Percentiles rank a stretch among this genome's conserved stretches.
Conservation (phyloP, 2,113 vertebrate species). For the Aegithalos caudatus region DNA sequence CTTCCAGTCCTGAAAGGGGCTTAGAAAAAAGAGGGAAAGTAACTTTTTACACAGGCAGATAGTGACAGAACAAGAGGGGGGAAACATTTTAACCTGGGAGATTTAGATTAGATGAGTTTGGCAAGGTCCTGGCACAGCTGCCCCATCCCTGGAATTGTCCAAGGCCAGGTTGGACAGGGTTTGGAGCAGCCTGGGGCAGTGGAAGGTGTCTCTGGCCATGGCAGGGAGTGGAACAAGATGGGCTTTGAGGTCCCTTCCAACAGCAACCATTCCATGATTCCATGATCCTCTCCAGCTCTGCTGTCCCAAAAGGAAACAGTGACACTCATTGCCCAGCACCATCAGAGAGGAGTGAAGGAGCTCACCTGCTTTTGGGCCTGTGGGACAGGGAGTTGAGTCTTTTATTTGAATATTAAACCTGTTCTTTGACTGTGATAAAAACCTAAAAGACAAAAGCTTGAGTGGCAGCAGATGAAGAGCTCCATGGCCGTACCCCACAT, state of each 20-base stretch:
- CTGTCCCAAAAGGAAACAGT: neutral
- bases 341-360: fast-evolving
- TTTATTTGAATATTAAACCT: neutral
- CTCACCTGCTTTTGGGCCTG: fast-evolving
- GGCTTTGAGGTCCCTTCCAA: neutral
- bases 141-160: neutral
- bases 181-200: neutral
- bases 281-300: neutral
- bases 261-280: neutral
- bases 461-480: fast-evolving
- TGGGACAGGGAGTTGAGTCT: fast-evolving
- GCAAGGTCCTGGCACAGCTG: neutral
- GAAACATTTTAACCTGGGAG: neutral
- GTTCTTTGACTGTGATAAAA: fast-evolving
- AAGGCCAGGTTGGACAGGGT: fast-evolving
- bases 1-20: neutral
- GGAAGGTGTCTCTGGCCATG: neutral
- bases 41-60: neutral
- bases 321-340: fast-evolving
- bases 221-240: neutral
- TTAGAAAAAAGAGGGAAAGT: neutral
- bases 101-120: neutral
- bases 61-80: neutral
- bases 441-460: neutral
- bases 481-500: fast-evolving